Conservation (phyloP, 1,140 invertebrate species). For the Elysia chlorotica region DNA sequence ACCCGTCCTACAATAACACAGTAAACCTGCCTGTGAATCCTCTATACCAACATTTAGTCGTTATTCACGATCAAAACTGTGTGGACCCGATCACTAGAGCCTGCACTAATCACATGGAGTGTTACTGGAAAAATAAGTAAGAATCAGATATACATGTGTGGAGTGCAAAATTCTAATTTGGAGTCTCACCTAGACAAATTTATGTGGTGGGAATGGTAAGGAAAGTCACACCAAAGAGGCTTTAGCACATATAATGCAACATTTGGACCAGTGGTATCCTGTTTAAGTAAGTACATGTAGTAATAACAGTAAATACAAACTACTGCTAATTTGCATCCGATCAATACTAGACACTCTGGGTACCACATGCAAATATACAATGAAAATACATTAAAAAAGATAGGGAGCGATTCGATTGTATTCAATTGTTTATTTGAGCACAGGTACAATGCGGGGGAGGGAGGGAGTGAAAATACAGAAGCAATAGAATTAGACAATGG, state of each 20-base stretch:
- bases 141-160: not conserved
- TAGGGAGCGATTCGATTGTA: no score
- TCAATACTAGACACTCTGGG: no score
- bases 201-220: not conserved
- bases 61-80: not conserved
- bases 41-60: not conserved
- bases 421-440: no score
- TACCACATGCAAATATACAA: no score
- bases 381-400: no score
- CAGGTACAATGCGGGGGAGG: no score
- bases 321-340: no score
- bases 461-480: no score
- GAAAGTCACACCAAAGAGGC: not conserved
- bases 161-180: not conserved
- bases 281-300: no score
- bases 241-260: not conserved
- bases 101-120: not conserved
- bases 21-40: not conserved
- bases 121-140: not conserved
- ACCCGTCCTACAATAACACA: not conserved
- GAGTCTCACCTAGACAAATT: not conserved
- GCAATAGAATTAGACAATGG: no score
- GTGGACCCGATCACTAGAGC: not conserved
- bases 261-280: slow-evolving; percentile 1
- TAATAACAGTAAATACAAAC: no score